A percentile compares a stretch with the other conserved stretches of the same genome.
Conservation (phyloP, 2,113 vertebrate genomes). For the Otocyon megalotis region DNA sequence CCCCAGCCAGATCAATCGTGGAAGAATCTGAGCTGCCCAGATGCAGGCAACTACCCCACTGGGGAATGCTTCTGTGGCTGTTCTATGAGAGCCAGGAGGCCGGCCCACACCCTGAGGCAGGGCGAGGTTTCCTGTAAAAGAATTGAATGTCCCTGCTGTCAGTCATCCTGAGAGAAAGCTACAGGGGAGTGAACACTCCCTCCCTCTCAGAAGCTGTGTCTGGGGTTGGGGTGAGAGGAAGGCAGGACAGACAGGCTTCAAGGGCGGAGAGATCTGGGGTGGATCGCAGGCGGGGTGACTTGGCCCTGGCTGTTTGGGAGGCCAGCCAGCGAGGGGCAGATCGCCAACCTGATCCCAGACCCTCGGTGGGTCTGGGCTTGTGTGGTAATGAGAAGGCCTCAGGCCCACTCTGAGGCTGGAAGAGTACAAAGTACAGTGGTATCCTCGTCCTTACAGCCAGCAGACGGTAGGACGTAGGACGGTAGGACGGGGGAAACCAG, state of each 20-base stretch:
- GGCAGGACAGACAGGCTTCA: not conserved
- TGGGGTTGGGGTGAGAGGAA: not conserved
- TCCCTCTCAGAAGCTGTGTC: not conserved
- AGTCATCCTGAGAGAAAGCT: slow-evolving; percentile 71
- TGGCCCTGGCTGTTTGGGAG: not conserved
- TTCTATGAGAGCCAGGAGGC: slow-evolving; percentile 20
- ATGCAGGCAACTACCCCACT: not conserved
- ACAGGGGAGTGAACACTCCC: not conserved
- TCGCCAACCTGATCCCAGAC: not conserved
- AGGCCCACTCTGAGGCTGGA: not conserved
- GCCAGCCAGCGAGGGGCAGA: not conserved
- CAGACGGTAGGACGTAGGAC: not conserved
- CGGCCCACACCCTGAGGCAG: slow-evolving; percentile 60
- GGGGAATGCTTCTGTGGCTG: not conserved
- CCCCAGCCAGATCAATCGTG: not conserved
- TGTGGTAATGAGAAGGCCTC: not conserved
- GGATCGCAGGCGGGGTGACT: not conserved
- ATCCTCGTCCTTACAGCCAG: not conserved
- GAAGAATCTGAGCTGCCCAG: not conserved
- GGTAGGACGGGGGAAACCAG: not conserved
- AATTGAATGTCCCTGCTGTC: slow-evolving; percentile 77
- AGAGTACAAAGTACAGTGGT: not conserved
- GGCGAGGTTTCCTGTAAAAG: slow-evolving; percentile 77
- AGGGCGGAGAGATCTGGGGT: not conserved
- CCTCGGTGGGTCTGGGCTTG: not conserved